Conservation (phyloP, 2,888 invertebrate species). For the Platycnemis pennipes region DNA sequence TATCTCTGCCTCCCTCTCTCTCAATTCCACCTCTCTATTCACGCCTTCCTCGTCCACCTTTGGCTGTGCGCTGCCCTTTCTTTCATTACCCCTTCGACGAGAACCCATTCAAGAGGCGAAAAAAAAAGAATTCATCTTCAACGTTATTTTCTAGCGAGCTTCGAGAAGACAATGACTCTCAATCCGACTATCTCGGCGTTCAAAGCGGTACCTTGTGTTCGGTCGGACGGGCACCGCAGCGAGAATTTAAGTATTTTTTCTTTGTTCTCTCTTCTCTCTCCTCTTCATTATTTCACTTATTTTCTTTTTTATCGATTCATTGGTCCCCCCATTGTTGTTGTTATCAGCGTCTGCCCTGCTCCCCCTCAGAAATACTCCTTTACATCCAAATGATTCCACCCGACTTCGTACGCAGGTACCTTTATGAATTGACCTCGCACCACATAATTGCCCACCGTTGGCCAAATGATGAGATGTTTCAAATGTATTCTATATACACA, state of each 20-base stretch:
- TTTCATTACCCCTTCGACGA: not conserved
- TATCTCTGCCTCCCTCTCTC: not conserved
- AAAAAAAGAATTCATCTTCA: not conserved
- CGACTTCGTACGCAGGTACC: not conserved
- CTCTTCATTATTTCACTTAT: not conserved
- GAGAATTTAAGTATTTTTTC: not conserved
- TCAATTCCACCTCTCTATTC: not conserved
- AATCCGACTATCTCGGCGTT: constrained; percentile 7
- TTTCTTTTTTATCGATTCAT: not conserved
- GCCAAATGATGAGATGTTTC: no score
- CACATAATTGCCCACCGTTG: no score
- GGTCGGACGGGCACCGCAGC: not conserved
- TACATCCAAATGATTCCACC: not conserved
- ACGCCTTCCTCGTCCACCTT: not conserved
- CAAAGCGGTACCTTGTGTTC: not conserved
- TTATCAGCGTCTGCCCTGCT: not conserved
- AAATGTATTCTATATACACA: no score
- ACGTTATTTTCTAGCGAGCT: not conserved
- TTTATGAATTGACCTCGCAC: no score
- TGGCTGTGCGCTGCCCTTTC: not conserved
- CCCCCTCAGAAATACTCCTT: not conserved
- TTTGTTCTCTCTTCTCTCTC: not conserved
- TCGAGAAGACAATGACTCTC: not conserved
- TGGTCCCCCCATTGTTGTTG: not conserved
- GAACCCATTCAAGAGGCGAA: not conserved